These are phyloP conservation scores for Sarcoramphus papa DNA, from an alignment of 2,797 vertebrate species.

Conservation along the genomic window DNA sequence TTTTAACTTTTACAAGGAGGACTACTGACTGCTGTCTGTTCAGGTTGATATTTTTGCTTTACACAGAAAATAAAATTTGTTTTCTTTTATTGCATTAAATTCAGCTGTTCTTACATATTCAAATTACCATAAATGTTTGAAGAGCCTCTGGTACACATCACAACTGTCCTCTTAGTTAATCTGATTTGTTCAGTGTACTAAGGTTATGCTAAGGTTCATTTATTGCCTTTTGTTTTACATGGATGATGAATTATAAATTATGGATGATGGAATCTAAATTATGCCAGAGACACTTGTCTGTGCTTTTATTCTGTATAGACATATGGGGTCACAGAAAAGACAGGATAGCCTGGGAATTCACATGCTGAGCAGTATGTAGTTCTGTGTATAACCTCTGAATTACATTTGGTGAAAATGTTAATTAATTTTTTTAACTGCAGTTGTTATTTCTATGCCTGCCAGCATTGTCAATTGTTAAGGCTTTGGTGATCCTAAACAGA, in stretches of 20 bases:
- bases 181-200: neutral
- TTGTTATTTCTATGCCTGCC: neutral
- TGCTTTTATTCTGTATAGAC: neutral
- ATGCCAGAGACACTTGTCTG: neutral
- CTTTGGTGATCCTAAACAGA: neutral
- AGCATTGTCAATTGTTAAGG: neutral
- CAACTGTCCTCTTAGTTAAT: neutral
- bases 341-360: neutral
- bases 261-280: neutral
- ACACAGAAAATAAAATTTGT: neutral
- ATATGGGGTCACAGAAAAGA: neutral
- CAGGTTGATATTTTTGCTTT: neutral
- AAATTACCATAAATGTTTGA: neutral
- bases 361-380: neutral
- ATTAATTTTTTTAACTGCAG: constrained; percentile 17
- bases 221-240: neutral
- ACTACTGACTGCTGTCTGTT: neutral
- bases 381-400: neutral
- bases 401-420: neutral
- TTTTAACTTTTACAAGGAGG: neutral
- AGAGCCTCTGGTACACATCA: neutral
- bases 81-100: neutral
- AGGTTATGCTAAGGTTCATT: neutral
- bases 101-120: neutral
- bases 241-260: neutral